Evolutionary conservation across 1,140 invertebrate genomes (phyloP).

Genomic region (Hesperophylax magnus): DNA sequence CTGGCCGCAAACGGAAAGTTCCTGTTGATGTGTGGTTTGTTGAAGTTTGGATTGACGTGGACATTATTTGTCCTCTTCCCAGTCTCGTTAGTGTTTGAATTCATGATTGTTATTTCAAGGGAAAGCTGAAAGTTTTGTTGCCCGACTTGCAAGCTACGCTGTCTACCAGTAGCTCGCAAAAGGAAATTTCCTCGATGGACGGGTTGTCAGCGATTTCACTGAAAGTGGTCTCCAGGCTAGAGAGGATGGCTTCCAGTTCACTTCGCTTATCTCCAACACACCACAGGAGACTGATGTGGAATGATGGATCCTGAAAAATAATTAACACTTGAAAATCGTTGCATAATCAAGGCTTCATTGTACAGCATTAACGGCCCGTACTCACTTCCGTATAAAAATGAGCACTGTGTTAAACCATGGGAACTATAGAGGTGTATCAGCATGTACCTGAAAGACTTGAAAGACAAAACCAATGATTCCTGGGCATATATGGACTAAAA

Average conservation of each 20-base stretch:
- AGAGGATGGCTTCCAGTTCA: constrained; percentile 65
- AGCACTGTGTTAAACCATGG: no score
- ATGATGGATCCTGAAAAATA: constrained; percentile 60
- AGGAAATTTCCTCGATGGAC: constrained; percentile 56
- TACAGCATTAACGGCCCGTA: no score
- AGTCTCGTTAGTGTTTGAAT: background rate
- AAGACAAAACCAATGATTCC: no score
- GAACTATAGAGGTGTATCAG: no score
- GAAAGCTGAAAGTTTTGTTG: constrained; percentile 49
- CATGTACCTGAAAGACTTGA: no score
- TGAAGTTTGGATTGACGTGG: constrained; percentile 52
- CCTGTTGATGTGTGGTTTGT: constrained; percentile 36
- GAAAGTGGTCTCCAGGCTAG: constrained; percentile 64
- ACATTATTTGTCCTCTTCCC: constrained; percentile 27
- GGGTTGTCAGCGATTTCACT: constrained; percentile 61
- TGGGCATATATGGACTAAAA: no score
- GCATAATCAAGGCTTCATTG: no score
- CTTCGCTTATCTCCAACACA: constrained; percentile 73
- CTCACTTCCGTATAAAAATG: no score
- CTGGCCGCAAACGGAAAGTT: constrained; percentile 12
- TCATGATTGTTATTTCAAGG: constrained; percentile 6
- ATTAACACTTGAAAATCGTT: no score
- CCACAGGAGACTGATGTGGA: constrained; percentile 81
- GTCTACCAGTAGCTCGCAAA: constrained; percentile 58
- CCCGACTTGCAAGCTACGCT: constrained; percentile 55